Conservation (phyloP, 2,797 vertebrate genomes). For the Brachymystax lenok region DNA sequence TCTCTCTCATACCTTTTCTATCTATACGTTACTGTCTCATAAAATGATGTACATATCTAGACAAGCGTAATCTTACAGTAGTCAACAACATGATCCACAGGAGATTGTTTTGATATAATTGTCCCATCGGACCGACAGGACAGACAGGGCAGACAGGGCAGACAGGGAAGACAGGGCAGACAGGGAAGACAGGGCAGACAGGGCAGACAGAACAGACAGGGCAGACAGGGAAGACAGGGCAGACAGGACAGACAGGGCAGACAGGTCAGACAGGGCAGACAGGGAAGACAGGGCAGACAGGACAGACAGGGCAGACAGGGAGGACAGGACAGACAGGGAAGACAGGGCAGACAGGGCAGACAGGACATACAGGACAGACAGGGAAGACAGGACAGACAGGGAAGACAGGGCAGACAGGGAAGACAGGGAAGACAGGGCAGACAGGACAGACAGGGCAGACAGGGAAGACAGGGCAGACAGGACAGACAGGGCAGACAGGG, state of each 20-base stretch:
- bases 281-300: neutral
- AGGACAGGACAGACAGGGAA: neutral
- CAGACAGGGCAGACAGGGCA: neutral
- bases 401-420: neutral
- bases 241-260: neutral
- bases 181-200: neutral
- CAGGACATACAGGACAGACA: too few species aligned
- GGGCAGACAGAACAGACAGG: neutral
- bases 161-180: too few species aligned
- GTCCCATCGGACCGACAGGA: neutral
- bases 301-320: neutral
- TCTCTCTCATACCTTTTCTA: too few species aligned
- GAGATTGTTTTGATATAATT: neutral
- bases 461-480: neutral
- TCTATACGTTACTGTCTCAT: too few species aligned
- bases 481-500: neutral
- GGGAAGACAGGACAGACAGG: neutral
- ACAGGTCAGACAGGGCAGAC: neutral
- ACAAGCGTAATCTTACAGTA: neutral
- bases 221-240: conserved; percentile 10
- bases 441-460: conserved; percentile 6
- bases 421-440: too few species aligned
- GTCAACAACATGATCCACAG: neutral
- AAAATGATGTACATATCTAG: neutral
- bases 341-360: too few species aligned